These are phyloP conservation scores for Diacarnus erythraeanus DNA, from an alignment of 37 sponge, comb jelly and placozoan genomes.

Conservation along the genomic window DNA sequence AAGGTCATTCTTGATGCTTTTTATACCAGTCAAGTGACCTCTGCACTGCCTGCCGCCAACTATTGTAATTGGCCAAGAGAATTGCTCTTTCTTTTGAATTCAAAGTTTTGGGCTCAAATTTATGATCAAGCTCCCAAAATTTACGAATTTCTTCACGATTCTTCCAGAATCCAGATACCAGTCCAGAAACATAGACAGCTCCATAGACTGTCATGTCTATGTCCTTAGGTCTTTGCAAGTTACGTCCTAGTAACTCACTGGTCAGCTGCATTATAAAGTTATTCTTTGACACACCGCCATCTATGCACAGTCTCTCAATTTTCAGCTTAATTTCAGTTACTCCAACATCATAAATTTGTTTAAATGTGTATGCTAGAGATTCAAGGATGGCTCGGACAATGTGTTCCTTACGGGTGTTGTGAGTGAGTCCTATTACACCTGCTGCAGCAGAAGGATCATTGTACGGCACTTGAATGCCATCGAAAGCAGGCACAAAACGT, in stretches of 20 bases:
- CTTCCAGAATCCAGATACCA: slow-evolving; percentile 80
- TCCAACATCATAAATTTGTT: slow-evolving; percentile 52
- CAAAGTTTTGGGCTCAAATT: slow-evolving; percentile 13
- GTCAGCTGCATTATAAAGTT: slow-evolving; percentile 61
- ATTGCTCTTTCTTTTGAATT: not conserved
- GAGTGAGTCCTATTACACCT: slow-evolving; percentile 72
- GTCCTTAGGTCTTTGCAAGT: slow-evolving; percentile 47
- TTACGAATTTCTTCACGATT: slow-evolving; percentile 40
- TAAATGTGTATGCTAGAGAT: slow-evolving; percentile 76
- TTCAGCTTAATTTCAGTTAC: slow-evolving; percentile 25
- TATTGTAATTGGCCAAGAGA: not conserved
- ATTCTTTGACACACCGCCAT: slow-evolving; percentile 85
- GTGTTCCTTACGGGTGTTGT: slow-evolving; percentile 61
- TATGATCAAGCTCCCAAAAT: slow-evolving; percentile 34
- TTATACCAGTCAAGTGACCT: slow-evolving; percentile 62
- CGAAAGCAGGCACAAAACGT: slow-evolving; percentile 85
- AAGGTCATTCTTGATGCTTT: slow-evolving; percentile 1
- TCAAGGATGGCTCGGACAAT: slow-evolving; percentile 83
- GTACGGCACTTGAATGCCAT: slow-evolving; percentile 86
- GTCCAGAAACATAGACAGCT: slow-evolving; percentile 79
- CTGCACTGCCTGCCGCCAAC: slow-evolving; percentile 64
- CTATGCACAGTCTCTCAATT: slow-evolving; percentile 35
- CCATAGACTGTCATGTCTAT: slow-evolving; percentile 79
- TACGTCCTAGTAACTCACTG: slow-evolving; percentile 47
- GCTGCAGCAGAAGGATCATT: slow-evolving; percentile 74